phyloP scores from a whole-genome alignment of 2,113 vertebrate species.

The Corythornis madagascariensis region DNA sequence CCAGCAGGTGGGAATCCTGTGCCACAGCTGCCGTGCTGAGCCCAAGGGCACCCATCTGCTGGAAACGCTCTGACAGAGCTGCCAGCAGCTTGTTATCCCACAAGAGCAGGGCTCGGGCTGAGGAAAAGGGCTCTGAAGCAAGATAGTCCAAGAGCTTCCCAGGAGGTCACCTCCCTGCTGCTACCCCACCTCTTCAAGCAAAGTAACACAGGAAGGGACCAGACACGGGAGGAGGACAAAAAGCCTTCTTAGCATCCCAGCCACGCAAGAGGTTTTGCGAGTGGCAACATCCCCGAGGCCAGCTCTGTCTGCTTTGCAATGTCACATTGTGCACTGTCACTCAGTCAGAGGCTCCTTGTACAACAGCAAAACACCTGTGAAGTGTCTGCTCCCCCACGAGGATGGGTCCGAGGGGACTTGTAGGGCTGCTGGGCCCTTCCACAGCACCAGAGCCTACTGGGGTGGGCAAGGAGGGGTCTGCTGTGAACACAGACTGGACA shows the following conservation, averaged over 20 bases:
- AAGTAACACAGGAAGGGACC: not conserved
- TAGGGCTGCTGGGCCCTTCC: rapidly evolving
- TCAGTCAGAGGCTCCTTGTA: not conserved
- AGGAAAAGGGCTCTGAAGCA: not conserved
- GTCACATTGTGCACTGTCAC: not conserved
- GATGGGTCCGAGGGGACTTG: not conserved
- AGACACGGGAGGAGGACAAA: not conserved
- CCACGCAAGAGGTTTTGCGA: not conserved
- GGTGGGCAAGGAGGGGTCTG: not conserved
- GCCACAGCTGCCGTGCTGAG: not conserved
- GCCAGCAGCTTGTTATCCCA: not conserved
- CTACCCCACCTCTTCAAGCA: not conserved
- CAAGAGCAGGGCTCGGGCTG: not conserved
- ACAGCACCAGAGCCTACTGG: not conserved
- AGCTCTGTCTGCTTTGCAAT: not conserved
- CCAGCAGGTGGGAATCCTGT: not conserved
- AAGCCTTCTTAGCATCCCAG: not conserved
- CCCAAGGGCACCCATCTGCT: not conserved
- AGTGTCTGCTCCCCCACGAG: not conserved
- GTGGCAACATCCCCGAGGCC: not conserved
- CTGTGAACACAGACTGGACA: rapidly evolving
- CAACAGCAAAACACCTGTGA: no score
- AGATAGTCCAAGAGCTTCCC: not conserved
- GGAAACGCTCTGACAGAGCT: not conserved
- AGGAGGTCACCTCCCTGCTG: not conserved